Evolutionary conservation across 2,113 vertebrate species (phyloP), one percentile per base, ranked within the genome.

Genomic region (Alosa alosa): DNA sequence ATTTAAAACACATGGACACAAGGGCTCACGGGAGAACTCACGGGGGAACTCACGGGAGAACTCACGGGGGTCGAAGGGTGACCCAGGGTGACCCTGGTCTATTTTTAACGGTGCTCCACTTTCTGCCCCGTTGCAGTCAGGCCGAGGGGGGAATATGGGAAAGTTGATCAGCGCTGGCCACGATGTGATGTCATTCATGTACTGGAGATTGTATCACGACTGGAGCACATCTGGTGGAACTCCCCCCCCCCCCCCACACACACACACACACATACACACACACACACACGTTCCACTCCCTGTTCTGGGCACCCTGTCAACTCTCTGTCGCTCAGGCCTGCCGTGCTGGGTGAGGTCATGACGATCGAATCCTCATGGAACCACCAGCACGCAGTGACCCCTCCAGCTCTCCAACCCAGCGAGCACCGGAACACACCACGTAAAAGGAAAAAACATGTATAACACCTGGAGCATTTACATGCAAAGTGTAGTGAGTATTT

Each of bases 141-240:
- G 1, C 22, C 22, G 36, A 52, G 45, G 18, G 36, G 46, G 44
- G 47, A 83, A 31, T 86, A 50, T 36, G 50, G 82, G 60, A 86
- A 72, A 64, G 46, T 36, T 44, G 68, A 50, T 78, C 15, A 2
- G 17, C 18, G 36, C 47, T 36, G 47, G 9, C 1, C 6, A 6
- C 36, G 31, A 39, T 39, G 10, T 83, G 57, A 86, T 11, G 36
- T 82, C 52, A 84, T 78, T 55, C 25, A 44, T 81, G 49, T 50
- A 72, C 36, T 36, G 36, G 55, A 81, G 72, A 84, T 84, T 49
- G 20, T 75, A 78, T 84, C 64, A 78, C 10, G 57, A 9, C 41
- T n/a, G 13, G 22, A 81, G 44, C 84, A 50, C 84, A 85, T 85
- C 49, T 85, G 84, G 46, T 22, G 52, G 84, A 85, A 52, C n/a